These are phyloP conservation scores for Drosophila rufa DNA, from an alignment of 1,140 invertebrate genomes.

Conservation along the genomic window DNA sequence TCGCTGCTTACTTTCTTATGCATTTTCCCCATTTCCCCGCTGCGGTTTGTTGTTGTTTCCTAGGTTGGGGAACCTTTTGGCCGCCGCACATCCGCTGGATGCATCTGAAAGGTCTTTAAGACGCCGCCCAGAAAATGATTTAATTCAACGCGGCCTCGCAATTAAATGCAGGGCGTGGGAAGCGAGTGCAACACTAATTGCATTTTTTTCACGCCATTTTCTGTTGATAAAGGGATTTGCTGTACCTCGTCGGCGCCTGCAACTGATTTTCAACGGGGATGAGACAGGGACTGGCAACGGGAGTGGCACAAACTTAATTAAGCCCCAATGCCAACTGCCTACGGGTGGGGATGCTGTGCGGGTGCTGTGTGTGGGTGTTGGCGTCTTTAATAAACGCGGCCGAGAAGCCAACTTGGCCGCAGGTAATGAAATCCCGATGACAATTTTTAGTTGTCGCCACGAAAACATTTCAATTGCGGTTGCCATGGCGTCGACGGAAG, in stretches of 20 bases:
- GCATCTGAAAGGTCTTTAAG: slow-evolving; percentile 29
- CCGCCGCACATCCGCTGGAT: slow-evolving; percentile 20
- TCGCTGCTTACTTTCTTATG: slow-evolving; percentile 55
- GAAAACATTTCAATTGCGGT: slow-evolving; percentile 83
- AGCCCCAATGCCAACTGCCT: slow-evolving; percentile 71
- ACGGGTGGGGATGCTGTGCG: slow-evolving; percentile 24
- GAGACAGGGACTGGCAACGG: not conserved
- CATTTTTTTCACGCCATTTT: slow-evolving; percentile 79
- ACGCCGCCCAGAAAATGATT: slow-evolving; percentile 61
- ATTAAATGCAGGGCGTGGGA: slow-evolving; percentile 65
- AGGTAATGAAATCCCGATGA: slow-evolving; percentile 83
- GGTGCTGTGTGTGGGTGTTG: slow-evolving; percentile 4
- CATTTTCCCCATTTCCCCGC: slow-evolving; percentile 32
- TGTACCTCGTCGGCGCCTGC: slow-evolving; percentile 20
- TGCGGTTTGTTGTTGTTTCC: slow-evolving; percentile 51
- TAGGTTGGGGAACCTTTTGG: slow-evolving; percentile 36
- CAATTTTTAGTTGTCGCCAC: slow-evolving; percentile 82
- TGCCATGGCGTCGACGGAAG: slow-evolving; percentile 61
- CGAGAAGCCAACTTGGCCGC: slow-evolving; percentile 70
- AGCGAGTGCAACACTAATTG: slow-evolving; percentile 72
- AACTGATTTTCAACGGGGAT: slow-evolving; percentile 43
- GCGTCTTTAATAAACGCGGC: slow-evolving; percentile 76
- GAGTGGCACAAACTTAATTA: slow-evolving; percentile 71
- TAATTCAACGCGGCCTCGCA: slow-evolving; percentile 77
- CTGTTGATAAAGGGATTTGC: slow-evolving; percentile 69